Evolutionary conservation across 1,140 invertebrate genomes (phyloP).

Genomic region (Portunus trituberculatus): DNA sequence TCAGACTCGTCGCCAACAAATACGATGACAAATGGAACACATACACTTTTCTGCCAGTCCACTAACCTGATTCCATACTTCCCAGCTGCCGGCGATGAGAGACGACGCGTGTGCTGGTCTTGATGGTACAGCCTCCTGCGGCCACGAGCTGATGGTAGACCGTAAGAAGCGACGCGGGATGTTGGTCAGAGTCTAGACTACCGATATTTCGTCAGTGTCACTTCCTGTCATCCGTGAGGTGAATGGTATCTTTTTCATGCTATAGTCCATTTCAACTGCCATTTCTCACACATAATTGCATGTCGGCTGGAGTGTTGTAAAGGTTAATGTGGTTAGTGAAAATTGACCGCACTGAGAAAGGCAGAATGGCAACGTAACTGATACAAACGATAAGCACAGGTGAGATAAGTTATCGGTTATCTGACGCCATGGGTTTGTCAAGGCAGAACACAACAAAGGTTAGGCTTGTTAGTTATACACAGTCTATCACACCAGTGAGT

Average conservation of each 20-base stretch:
- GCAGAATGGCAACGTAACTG: neutral
- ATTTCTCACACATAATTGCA: neutral
- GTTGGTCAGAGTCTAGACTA: neutral
- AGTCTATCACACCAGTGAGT: too few species aligned
- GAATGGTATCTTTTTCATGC: too few species aligned
- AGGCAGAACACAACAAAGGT: neutral
- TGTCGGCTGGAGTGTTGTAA: neutral
- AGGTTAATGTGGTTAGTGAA: neutral
- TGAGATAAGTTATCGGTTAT: neutral
- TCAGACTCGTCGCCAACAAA: too few species aligned
- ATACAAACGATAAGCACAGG: neutral
- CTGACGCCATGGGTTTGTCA: constrained; percentile 8
- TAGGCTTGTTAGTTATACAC: neutral
- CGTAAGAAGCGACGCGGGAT: neutral
- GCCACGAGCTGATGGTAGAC: neutral
- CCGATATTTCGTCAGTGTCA: neutral
- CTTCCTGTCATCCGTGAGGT: too few species aligned
- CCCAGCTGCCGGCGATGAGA: neutral
- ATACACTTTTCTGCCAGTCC: neutral
- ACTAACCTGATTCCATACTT: neutral
- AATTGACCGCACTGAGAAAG: neutral
- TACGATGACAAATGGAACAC: too few species aligned
- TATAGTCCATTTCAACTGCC: too few species aligned
- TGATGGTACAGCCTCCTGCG: neutral
- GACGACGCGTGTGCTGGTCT: neutral